Conservation (phyloP, 2,888 invertebrate species). For the Seira ritae region DNA sequence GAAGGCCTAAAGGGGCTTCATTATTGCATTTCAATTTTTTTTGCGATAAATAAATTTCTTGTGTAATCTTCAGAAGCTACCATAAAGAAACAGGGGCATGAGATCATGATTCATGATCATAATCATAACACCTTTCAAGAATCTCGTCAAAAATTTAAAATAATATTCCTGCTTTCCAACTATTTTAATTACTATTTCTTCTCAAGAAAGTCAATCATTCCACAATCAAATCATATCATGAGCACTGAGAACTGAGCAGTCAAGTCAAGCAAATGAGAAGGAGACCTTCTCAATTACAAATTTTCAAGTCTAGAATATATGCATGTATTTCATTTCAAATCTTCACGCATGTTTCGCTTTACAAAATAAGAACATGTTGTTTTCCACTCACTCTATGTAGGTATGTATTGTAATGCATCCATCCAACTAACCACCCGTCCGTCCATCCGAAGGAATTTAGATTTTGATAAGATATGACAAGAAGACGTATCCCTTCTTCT, state of each 20-base stretch:
- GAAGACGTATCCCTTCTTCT: neutral
- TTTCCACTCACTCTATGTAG: neutral
- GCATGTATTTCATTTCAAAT: neutral
- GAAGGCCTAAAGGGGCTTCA: no score
- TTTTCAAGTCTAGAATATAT: no score
- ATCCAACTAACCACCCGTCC: neutral
- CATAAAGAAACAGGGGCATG: no score
- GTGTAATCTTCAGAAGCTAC: no score
- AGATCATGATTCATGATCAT: no score
- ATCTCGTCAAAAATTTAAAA: constrained; percentile 34
- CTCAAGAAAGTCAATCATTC: constrained; percentile 31
- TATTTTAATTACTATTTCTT: constrained; percentile 47
- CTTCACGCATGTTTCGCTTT: no score
- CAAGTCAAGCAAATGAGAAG: no score
- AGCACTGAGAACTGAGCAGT: no score
- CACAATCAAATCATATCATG: neutral
- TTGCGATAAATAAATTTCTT: no score
- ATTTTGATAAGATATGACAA: constrained; percentile 24
- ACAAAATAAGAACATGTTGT: no score
- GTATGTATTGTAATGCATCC: constrained; percentile 3
- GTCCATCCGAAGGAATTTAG: neutral
- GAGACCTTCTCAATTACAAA: no score
- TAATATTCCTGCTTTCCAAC: constrained; percentile 8
- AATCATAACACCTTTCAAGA: constrained; percentile 34
- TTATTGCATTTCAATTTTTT: no score